Evolutionary conservation across 2,113 vertebrate species (phyloP).

Genomic region (Cranoglanis bouderius): DNA sequence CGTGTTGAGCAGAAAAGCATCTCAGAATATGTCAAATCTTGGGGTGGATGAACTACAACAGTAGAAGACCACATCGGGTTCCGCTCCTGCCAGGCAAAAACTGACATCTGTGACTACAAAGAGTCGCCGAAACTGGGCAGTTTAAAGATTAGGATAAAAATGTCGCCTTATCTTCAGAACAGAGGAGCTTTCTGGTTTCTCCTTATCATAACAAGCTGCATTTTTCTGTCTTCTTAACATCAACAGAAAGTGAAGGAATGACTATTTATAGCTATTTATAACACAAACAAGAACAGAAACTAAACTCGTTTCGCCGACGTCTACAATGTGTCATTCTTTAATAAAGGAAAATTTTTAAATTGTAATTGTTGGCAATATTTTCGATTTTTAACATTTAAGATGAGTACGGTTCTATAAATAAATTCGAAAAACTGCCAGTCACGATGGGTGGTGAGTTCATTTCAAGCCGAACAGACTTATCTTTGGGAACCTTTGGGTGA

Average conservation of each 20-base stretch:
- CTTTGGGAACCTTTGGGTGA: background rate
- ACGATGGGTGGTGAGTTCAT: background rate
- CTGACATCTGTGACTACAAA: background rate
- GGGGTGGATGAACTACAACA: background rate
- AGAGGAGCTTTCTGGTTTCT: background rate
- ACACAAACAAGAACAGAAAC: background rate
- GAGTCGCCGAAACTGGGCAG: background rate
- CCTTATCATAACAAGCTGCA: background rate
- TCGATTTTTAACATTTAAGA: too few species aligned
- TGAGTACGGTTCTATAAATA: too few species aligned
- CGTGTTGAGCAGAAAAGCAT: background rate
- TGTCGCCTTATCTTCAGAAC: background rate
- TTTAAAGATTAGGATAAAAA: background rate
- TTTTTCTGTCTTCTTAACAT: background rate
- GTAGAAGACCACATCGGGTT: background rate
- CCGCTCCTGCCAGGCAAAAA: background rate
- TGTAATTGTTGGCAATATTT: too few species aligned
- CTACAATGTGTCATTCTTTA: background rate
- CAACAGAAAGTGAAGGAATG: background rate
- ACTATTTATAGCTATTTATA: background rate
- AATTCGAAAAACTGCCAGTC: background rate
- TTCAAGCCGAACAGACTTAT: background rate
- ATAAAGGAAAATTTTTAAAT: too few species aligned
- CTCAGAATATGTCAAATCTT: background rate
- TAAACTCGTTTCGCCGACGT: background rate